Evolutionary conservation across 2,888 invertebrate genomes (phyloP).

Genomic region (Deroplatys truncata): DNA sequence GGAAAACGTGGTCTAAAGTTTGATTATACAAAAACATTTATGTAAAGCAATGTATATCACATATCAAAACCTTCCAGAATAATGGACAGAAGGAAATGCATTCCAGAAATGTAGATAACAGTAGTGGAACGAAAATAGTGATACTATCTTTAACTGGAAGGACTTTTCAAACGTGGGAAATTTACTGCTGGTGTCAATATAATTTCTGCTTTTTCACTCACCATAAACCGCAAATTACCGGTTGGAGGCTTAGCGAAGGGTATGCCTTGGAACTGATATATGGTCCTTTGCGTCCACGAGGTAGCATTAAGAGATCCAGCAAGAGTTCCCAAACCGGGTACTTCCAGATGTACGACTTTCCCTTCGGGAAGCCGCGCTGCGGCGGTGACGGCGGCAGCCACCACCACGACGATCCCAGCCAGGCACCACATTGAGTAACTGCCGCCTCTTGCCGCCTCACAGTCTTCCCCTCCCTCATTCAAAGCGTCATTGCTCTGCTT

Average conservation of each 20-base stretch:
- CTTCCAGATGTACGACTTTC: background rate
- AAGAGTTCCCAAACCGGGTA: slow-evolving; percentile 33
- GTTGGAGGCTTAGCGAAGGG: slow-evolving; percentile 37
- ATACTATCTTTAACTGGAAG: too few species aligned
- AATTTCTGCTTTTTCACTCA: slow-evolving; percentile 20
- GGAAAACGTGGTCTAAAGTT: too few species aligned
- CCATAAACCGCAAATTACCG: slow-evolving; percentile 36
- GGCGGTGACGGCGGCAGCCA: background rate
- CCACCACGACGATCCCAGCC: background rate
- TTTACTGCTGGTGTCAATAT: too few species aligned
- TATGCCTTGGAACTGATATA: slow-evolving; percentile 37
- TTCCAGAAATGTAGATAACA: too few species aligned
- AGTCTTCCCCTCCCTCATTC: background rate
- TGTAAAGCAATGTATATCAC: too few species aligned
- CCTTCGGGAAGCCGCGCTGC: background rate
- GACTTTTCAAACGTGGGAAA: too few species aligned
- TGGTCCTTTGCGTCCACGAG: slow-evolving; percentile 33
- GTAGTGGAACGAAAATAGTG: too few species aligned
- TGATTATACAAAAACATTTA: too few species aligned
- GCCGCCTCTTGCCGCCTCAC: background rate
- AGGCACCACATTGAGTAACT: background rate
- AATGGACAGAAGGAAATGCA: too few species aligned
- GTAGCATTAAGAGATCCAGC: slow-evolving; percentile 33
- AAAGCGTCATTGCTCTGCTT: background rate
- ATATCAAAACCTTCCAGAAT: too few species aligned